A percentile compares a stretch with the other conserved stretches of the same genome.
These are phyloP conservation scores for Planiliza haematocheilus DNA, from an alignment of 2,113 vertebrate species.

Conservation along the genomic window DNA sequence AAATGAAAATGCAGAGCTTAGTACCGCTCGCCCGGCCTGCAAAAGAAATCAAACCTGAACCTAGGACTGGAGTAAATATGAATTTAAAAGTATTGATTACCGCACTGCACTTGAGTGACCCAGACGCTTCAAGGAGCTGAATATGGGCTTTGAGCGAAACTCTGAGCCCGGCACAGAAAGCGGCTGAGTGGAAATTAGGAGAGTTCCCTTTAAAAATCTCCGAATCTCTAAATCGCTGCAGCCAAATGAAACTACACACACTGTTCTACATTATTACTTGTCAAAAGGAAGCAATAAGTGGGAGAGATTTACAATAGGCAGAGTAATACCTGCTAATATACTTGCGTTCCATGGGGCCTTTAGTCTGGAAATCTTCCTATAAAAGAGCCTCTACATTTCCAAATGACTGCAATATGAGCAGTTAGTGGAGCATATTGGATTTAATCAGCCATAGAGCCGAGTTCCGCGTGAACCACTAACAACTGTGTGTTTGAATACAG, in stretches of 20 bases:
- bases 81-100: slow-evolving; percentile 41
- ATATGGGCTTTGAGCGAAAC: slow-evolving; percentile 34
- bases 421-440: slow-evolving; percentile 38
- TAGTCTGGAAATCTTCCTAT: slow-evolving; percentile 25
- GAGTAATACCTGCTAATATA: slow-evolving; percentile 49
- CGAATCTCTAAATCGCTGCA: background rate
- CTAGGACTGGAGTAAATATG: slow-evolving; percentile 30
- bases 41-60: slow-evolving; percentile 14
- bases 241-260: slow-evolving; percentile 38
- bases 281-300: slow-evolving; percentile 37
- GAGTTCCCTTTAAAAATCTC: slow-evolving; percentile 8
- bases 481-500: slow-evolving; percentile 24
- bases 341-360: slow-evolving; percentile 16
- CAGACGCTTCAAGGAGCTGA: slow-evolving; percentile 40
- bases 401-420: slow-evolving; percentile 24
- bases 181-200: slow-evolving; percentile 29
- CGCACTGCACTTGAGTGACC: slow-evolving; percentile 14
- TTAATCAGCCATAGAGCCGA: slow-evolving; percentile 46
- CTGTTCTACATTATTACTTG: slow-evolving; percentile 34
- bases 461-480: slow-evolving; percentile 32
- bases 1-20: slow-evolving; percentile 34
- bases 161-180: slow-evolving; percentile 21
- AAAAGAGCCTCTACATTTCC: slow-evolving; percentile 27
- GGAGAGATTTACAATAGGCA: slow-evolving; percentile 49
- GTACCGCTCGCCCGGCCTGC: background rate